Conservation (phyloP, 2,113 vertebrate genomes). For the Eira barbara region DNA sequence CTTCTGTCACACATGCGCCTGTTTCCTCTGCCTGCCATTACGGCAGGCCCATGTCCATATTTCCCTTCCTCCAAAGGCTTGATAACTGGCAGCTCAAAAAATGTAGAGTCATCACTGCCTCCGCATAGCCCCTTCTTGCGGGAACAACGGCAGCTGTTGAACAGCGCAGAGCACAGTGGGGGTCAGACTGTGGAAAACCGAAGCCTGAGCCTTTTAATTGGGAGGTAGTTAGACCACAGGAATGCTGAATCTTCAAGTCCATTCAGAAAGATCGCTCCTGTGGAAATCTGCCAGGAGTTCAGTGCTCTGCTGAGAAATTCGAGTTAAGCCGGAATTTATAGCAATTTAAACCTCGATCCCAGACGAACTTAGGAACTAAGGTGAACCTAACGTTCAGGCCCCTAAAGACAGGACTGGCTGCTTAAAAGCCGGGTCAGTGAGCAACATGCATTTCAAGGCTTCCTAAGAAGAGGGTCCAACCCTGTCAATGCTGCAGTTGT, state of each 20-base stretch:
- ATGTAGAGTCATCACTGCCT: neutral
- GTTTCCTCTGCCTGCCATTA: neutral
- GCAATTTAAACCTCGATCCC: constrained; percentile 53
- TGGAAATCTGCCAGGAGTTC: constrained; percentile 71
- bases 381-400: constrained; percentile 20
- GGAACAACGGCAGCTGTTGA: constrained; percentile 54
- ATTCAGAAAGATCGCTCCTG: constrained; percentile 57
- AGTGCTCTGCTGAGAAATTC: constrained; percentile 68
- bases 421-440: neutral
- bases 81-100: constrained; percentile 30
- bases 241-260: constrained; percentile 50
- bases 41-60: neutral
- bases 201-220: constrained; percentile 61
- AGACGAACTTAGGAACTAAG: constrained; percentile 43
- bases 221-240: constrained; percentile 63
- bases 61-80: neutral
- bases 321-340: constrained; percentile 73
- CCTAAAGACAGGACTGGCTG: neutral
- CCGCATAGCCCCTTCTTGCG: neutral
- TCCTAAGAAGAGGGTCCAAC: neutral
- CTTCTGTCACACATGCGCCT: neutral
- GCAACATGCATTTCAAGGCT: neutral
- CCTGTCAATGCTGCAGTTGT: neutral
- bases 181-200: constrained; percentile 23
- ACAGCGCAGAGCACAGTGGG: constrained; percentile 44